Evolutionary conservation across 2,888 invertebrate genomes (phyloP).

Genomic region (Eupeodes latifasciatus): DNA sequence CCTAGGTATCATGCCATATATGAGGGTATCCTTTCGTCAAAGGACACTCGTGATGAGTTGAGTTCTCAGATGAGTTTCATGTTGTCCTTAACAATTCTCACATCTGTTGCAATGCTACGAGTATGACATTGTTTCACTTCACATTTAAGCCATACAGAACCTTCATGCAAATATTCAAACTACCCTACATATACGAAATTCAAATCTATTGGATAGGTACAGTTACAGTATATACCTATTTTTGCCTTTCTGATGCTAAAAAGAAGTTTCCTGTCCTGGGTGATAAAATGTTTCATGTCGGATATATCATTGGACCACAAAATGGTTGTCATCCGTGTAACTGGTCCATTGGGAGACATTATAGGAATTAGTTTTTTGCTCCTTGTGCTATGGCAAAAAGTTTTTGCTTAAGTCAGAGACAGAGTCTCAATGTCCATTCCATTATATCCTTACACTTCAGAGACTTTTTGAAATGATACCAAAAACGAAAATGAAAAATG

Average conservation of each 20-base stretch:
- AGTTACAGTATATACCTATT: no score
- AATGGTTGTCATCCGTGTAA: slow-evolving; percentile 24
- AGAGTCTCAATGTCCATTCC: slow-evolving; percentile 11
- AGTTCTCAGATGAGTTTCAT: not conserved
- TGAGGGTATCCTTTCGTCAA: not conserved
- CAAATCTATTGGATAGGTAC: slow-evolving; percentile 5
- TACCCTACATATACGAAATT: not conserved
- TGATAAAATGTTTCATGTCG: slow-evolving; percentile 51
- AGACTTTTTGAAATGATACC: slow-evolving; percentile 5
- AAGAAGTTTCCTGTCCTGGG: slow-evolving; percentile 46
- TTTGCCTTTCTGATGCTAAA: not conserved
- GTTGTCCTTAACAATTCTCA: slow-evolving; percentile 17
- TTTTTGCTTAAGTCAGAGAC: not conserved
- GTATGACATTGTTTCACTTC: not conserved
- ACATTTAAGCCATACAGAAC: not conserved
- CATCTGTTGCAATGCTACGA: slow-evolving; percentile 11
- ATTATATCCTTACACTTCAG: slow-evolving; percentile 13
- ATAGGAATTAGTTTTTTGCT: slow-evolving; percentile 43
- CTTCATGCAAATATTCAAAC: not conserved
- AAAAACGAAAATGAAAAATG: not conserved
- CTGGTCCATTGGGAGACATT: slow-evolving; percentile 44
- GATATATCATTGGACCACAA: slow-evolving; percentile 54
- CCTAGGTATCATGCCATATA: not conserved
- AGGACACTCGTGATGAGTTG: not conserved
- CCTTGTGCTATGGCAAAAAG: not conserved